A percentile compares a stretch with the other conserved stretches of the same genome.
phyloP scores from a whole-genome alignment of 2,888 invertebrate species.

The Rhodophaea formosa region DNA sequence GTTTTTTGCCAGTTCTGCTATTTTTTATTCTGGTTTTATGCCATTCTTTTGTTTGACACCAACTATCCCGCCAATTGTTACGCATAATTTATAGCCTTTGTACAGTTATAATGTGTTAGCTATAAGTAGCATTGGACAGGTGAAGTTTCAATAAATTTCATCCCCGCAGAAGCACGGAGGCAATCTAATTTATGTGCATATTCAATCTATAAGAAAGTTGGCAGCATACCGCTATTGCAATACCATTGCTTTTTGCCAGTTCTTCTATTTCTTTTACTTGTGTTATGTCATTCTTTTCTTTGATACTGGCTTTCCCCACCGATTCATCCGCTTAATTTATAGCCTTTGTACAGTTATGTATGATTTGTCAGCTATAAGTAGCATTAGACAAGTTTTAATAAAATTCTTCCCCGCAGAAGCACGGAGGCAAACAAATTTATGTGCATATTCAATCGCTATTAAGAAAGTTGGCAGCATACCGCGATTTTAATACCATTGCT shows the following conservation, averaged over 20 bases:
- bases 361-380: neutral
- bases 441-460: constrained; percentile 62
- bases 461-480: constrained; percentile 39
- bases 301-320: neutral
- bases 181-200: constrained; percentile 68
- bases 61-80: neutral
- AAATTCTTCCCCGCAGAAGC: constrained; percentile 29
- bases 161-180: constrained; percentile 30
- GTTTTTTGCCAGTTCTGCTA: too few species aligned
- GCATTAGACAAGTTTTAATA: too few species aligned
- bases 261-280: constrained; percentile 21
- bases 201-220: constrained; percentile 50
- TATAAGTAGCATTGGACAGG: too few species aligned
- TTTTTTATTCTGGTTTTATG: constrained; percentile 3
- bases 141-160: too few species aligned
- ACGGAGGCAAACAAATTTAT: constrained; percentile 59
- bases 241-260: constrained; percentile 47
- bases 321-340: too few species aligned
- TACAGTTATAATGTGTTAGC: too few species aligned
- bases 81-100: too few species aligned
- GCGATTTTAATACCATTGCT: constrained; percentile 46
- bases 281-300: neutral
- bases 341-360: too few species aligned
- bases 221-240: constrained; percentile 30
- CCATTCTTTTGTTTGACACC: neutral